Base-by-base conservation (phyloP, 2,113 vertebrate genomes). In the Bagarius yarrelli region DNA sequence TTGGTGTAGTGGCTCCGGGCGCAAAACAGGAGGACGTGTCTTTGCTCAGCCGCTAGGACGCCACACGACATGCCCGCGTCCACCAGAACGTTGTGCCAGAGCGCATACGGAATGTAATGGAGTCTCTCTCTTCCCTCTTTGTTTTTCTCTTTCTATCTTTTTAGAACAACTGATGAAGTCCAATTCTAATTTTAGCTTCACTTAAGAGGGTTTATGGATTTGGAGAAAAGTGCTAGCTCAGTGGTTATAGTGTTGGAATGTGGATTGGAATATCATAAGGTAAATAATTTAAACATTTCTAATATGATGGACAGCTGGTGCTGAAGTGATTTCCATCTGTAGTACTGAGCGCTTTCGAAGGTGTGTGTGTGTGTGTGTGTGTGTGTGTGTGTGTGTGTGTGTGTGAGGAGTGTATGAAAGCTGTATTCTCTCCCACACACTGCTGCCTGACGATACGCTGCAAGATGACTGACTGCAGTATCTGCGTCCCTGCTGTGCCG, bases 1-100 rank as follows among this genome's bases (percentile, higher is more conserved):
- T 85, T 83, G 75, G 84, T 76, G 69, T 75, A 66, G 78, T 79
- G 44, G 81, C 84, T 85, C 74, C 73, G 69, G 76, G 84, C 81
- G 53, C 30, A n/a, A n/a, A 67, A 69, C 27, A 50, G 55, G 76
- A 85, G 81, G 56, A 71, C 67, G 44, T 40, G 70, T 82, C 80
- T 80, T 61, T 19, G 30, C 34, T 74, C 25, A 5, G 71, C 67
- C 64, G 74, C 81, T 78, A 81, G 66, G 32, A 12, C 81, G 21
- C 81, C 27, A 13, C 84, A 60, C 64, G 84, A 83, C 74, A 5
- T 61, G 69, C 66, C 84, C 47, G 71, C 79, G 83, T 83, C 73
- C 66, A 80, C 55, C 57, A 78, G 73, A 52, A 40, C 21, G 36
- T 3, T 55, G 19, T 53, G 56, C 71, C 76, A 75, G 56, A 69